These are phyloP conservation scores for Myathropa florea DNA, from an alignment of 2,888 invertebrate species.

Conservation along the genomic window DNA sequence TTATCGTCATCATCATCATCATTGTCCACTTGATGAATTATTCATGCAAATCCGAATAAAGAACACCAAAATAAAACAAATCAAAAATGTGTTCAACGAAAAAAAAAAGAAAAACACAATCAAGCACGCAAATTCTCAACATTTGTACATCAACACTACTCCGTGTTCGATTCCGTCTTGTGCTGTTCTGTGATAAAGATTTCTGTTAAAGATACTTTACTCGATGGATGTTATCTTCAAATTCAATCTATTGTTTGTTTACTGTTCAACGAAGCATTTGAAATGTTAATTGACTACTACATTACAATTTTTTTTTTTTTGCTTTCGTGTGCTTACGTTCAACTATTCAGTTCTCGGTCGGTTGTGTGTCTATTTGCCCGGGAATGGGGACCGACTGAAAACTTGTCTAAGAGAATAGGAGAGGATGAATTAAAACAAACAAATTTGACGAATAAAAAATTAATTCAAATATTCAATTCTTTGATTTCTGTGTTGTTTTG, in stretches of 20 bases:
- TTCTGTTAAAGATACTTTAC: conserved; percentile 16
- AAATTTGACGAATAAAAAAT: conserved; percentile 10
- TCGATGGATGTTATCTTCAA: conserved; percentile 27
- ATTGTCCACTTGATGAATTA: conserved; percentile 43
- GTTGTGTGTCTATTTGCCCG: neutral
- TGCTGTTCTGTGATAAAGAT: conserved; percentile 5
- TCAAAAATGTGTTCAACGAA: neutral
- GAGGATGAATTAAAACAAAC: conserved; percentile 26
- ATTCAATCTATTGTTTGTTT: conserved; percentile 47
- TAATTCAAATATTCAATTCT: conserved; percentile 27
- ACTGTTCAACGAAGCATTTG: conserved; percentile 52
- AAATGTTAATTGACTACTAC: conserved; percentile 51
- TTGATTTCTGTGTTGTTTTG: neutral
- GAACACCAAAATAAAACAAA: neutral
- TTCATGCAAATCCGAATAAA: conserved; percentile 11
- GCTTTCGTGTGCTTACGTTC: conserved; percentile 8
- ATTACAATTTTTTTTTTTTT: conserved; percentile 4
- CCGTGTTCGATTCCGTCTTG: neutral
- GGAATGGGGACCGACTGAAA: no score
- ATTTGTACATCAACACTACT: neutral
- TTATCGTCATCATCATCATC: conserved; percentile 11
- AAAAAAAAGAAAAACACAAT: neutral
- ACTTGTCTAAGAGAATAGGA: no score
- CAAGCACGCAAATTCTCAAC: conserved; percentile 11
- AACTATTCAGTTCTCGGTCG: conserved; percentile 17